phyloP scores from a whole-genome alignment of 2,113 vertebrate species.

The Pseudorhombus dupliciocellatus region DNA sequence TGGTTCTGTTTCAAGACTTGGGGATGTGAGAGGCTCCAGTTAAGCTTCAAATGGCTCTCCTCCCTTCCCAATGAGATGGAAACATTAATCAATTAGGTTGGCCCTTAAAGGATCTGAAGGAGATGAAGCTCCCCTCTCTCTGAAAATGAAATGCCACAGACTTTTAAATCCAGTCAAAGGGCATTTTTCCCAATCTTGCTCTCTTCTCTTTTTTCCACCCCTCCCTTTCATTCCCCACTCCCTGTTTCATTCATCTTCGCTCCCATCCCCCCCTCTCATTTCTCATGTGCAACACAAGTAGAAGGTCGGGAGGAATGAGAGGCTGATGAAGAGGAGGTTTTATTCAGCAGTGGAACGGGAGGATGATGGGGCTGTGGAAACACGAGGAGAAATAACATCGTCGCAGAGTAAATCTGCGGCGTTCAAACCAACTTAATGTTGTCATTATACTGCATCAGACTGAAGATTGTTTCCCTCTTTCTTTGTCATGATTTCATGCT shows the following conservation, averaged over 20 bases:
- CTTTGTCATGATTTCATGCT: not conserved
- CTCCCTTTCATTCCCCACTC: slow-evolving; percentile 68
- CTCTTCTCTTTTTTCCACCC: slow-evolving; percentile 47
- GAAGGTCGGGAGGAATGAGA: slow-evolving; percentile 67
- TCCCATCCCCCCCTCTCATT: slow-evolving; percentile 73
- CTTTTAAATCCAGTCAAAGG: slow-evolving; percentile 80
- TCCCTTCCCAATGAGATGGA: slow-evolving; percentile 73
- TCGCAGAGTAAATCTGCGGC: not conserved
- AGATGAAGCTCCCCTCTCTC: slow-evolving; percentile 78
- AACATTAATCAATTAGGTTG: slow-evolving; percentile 82
- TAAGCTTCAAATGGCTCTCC: slow-evolving; percentile 71
- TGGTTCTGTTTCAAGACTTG: slow-evolving; percentile 68
- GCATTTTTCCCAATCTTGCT: slow-evolving; percentile 73
- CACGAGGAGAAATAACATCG: slow-evolving; percentile 32
- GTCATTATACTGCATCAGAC: slow-evolving; percentile 6
- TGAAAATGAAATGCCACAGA: slow-evolving; percentile 81
- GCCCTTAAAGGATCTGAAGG: slow-evolving; percentile 78
- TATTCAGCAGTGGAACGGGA: slow-evolving; percentile 62
- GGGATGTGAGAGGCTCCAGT: slow-evolving; percentile 73
- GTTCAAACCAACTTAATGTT: not conserved
- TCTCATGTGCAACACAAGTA: slow-evolving; percentile 76
- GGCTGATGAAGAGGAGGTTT: slow-evolving; percentile 71
- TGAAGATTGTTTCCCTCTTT: not conserved
- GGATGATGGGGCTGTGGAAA: slow-evolving; percentile 65
- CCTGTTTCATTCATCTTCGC: slow-evolving; percentile 73